Base-by-base conservation (phyloP, 2,888 invertebrate genomes). In the Conistra vaccinii region DNA sequence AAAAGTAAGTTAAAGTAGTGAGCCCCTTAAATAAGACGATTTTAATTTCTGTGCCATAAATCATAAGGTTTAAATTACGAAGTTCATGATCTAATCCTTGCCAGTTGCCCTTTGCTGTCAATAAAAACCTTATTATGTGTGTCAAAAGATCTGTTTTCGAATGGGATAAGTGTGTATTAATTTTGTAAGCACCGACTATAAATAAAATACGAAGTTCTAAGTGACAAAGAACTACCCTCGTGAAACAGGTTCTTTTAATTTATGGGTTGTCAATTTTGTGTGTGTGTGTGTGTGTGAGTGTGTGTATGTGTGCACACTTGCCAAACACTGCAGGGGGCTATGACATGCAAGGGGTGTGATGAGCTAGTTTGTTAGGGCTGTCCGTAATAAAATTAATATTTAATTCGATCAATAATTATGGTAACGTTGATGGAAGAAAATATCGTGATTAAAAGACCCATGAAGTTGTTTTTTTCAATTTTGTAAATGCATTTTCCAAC, bases 171-270 rank as follows among this genome's bases (percentile, higher is more conserved):
- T 35, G 23, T 9, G 26, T 51, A 55, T 65, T 75, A 78, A 62
- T 60, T 72, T 85, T 73, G 84, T 73, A n/a, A 62, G 76, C 39
- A 66, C 62, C 26, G 69, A 67, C 76, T 86, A 88, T 88, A 87
- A 89, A 89, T 89, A 88, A 89, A 85, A 84, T 80, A 85, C 85
- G 70, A 80, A 86, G 83, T 87, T 85, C 83, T 85, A 86, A 87
- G 89, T 92, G 92, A 93, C 92, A 94, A 91, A 91, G 90, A 91
- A 90, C 92, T 92, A 93, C 92, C 94, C 94, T 93, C 89, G 88
- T 87, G 86, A 89, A 94, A 93, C 95, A 95, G 96, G 96, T 96
- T 94, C 91, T 93, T 94, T 92, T 93, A 95, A 96, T 96, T 95
- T 96, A 96, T 95, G 91, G 89, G 90, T 90, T 94, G 94, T 94